phyloP scores from a whole-genome alignment of 2,797 vertebrate genomes.

The Hybognathus amarus region DNA sequence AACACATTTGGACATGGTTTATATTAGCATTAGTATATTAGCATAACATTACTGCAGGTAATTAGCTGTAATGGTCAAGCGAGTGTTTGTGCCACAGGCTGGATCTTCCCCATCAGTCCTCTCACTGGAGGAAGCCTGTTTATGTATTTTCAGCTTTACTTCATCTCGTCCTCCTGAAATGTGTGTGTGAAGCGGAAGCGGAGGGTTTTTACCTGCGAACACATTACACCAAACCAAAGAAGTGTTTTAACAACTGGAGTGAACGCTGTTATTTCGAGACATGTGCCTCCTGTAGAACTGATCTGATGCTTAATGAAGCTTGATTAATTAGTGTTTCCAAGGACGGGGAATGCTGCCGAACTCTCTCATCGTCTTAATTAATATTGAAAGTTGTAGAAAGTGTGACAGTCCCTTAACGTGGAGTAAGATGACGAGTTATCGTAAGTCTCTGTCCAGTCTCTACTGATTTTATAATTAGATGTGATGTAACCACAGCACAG shows the following conservation, averaged over 20 bases:
- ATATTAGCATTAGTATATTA: neutral
- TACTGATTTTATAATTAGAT: slow-evolving; percentile 8
- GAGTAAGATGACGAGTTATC: neutral
- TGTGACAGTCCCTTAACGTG: slow-evolving; percentile 16
- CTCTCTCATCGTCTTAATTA: slow-evolving; percentile 79
- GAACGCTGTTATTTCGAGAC: slow-evolving; percentile 64
- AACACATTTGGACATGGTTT: neutral
- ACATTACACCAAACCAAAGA: slow-evolving; percentile 55
- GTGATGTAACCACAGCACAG: slow-evolving; percentile 2
- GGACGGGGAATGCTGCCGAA: slow-evolving; percentile 63
- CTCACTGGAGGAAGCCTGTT: slow-evolving; percentile 3
- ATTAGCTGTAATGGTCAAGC: slow-evolving; percentile 64
- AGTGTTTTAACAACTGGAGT: slow-evolving; percentile 62
- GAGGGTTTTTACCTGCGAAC: slow-evolving; percentile 54
- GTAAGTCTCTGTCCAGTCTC: slow-evolving; percentile 14
- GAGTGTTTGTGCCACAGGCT: slow-evolving; percentile 50
- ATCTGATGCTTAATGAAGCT: slow-evolving; percentile 76
- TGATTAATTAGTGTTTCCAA: slow-evolving; percentile 75
- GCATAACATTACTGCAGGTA: slow-evolving; percentile 55
- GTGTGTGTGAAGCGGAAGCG: slow-evolving; percentile 53
- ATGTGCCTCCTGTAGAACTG: slow-evolving; percentile 61
- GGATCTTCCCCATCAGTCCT: slow-evolving; percentile 18
- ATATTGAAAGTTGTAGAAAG: slow-evolving; percentile 65
- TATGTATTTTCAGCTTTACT: slow-evolving; percentile 18
- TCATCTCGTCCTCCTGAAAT: slow-evolving; percentile 57